Percentiles rank a stretch among this genome's conserved stretches.
phyloP scores from a whole-genome alignment of 2,888 invertebrate genomes.

The Tiliacea aurago region DNA sequence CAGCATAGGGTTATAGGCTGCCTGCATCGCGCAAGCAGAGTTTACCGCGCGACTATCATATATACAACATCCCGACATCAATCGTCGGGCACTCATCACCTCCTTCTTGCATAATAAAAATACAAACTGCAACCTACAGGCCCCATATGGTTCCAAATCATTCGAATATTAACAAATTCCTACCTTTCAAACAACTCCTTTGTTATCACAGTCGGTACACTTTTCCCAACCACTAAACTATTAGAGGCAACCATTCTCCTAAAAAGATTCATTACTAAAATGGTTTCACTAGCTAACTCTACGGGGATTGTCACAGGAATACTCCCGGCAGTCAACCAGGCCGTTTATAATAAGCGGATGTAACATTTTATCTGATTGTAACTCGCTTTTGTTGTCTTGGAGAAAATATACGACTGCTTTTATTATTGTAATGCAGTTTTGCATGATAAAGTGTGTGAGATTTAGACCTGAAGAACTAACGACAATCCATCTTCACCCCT shows the following conservation, averaged over 20 bases:
- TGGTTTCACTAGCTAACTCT: conserved; percentile 14
- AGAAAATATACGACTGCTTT: conserved; percentile 28
- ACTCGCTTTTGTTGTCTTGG: conserved; percentile 26
- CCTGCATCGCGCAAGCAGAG: too few species aligned
- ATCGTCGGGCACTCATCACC: too few species aligned
- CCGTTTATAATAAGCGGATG: conserved; percentile 44
- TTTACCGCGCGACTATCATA: too few species aligned
- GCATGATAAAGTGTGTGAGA: conserved; percentile 54
- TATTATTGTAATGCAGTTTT: conserved; percentile 61
- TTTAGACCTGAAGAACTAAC: background rate
- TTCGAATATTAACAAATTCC: background rate
- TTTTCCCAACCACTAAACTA: conserved; percentile 22
- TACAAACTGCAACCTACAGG: too few species aligned
- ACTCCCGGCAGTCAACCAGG: background rate
- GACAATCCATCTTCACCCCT: conserved; percentile 13
- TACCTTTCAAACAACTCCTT: conserved; percentile 45
- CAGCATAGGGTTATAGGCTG: too few species aligned
- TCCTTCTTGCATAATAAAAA: too few species aligned
- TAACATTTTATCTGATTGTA: conserved; percentile 56
- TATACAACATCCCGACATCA: too few species aligned
- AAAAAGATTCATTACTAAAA: conserved; percentile 53
- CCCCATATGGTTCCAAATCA: too few species aligned
- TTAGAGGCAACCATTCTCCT: conserved; percentile 22
- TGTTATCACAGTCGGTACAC: background rate
- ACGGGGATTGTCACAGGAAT: conserved; percentile 19